Base-by-base conservation (phyloP, 2,797 vertebrate species). In the Coregonus sp. region DNA sequence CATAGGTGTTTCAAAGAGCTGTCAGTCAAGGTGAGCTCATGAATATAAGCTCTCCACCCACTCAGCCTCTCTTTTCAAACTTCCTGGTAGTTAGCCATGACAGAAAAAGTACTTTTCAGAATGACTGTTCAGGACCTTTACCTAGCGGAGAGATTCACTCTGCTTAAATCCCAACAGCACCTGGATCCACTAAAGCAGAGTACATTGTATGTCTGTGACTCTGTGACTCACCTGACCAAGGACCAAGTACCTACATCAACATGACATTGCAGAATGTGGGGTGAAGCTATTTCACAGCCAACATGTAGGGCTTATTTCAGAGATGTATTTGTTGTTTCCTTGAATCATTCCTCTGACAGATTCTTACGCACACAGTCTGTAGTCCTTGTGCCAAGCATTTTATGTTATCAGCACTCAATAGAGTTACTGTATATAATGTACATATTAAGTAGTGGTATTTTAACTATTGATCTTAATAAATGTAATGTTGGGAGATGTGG, bases 241-340 rank as follows among this genome's bases (percentile, higher is more conserved):
- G 20, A 63, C 59, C 59, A 25, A 63, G 1, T 3, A 29, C 59
- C 20, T 29, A 63, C 59, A 9, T 63, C 59, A 25, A 63, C 59
- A 67, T 67, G 33, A 67, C 33, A 67, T 67, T 67, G 20, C 20
- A 63, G 59, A 63, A 63, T 63, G 20, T 25, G 59, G 59, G 59
- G 20, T 12, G 9, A 63, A 63, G 59, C 7, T 11, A 25, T 63
- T 29, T 29, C 9, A 12, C 20, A 63, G 59, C 56, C 56, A 20
- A n/a, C 56, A 59, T 6, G 56, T 7, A 59, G 56, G 18, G 6
- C 56, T 20, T 59, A 59, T 59, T 59, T n/a, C 18, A 59, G 18
- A 16, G 18, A 12, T 25, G n/a, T 63, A 20, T 63, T 63, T 5
- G 15, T 63, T 25, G 59, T 25, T 3, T 20, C 59, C 59, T 63